Base-by-base conservation (phyloP, 2,113 vertebrate genomes). In the Actenoides hombroni region DNA sequence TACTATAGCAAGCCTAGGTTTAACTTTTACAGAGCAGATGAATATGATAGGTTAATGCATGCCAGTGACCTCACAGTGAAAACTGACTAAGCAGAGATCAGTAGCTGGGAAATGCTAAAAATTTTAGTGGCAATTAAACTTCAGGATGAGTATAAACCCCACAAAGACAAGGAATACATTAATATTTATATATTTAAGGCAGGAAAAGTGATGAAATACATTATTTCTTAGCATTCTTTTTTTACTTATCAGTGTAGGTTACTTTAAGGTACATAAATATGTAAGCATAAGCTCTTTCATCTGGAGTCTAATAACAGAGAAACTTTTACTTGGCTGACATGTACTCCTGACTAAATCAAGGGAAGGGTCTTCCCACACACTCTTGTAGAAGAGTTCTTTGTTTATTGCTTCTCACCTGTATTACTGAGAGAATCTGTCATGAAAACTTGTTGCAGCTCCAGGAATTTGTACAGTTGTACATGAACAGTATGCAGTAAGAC, bases 141-240 rank as follows among this genome's bases (percentile, higher is more conserved):
- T 63, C 20, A 77, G n/a, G 13, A 54, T 49, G 4, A 73, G 3
- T 39, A 35, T 24, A 54, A 84, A 63, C 4, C 10, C 49, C 37
- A 49, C 3, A 59, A 44, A 84, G 15, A 33, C 20, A 81, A 77
- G 20, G 68, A 59, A 59, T 35, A 10, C 2, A 1, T 69, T 84
- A 15, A 8, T 64, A 29, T 44, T 77, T 48, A 35, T 60, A 35
- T 49, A 39, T 85, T 88, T 67, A 42, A 83, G 39, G 61, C 17
- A 46, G 39, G 26, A 59, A 57, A 85, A 54, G 8, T 12, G 0
- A 49, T 33, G 6, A 40, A 51, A 61, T 65, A 25, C 0, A 0
- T 25, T 33, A 44, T 31, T 64, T 69, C 9, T 53, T 85, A 44
- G 9, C 23, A 35, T 83, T 26, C 5, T 46, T 51, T 75, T 37